phyloP scores from a whole-genome alignment of 1,140 invertebrate genomes.

The silkworm (Bombyx mori) region ASM3026992v2 NC_085123.1:3894001-3894500 shows the following conservation, averaged over 20 bases:
- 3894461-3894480: not conserved
- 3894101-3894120: slow-evolving; percentile 55
- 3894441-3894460: too few species aligned
- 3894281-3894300: slow-evolving; percentile 45
- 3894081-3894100: slow-evolving; percentile 47
- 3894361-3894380: too few species aligned
- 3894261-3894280: slow-evolving; percentile 39
- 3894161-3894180: slow-evolving; percentile 41
- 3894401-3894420: too few species aligned
- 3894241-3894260: slow-evolving; percentile 39
- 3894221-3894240: slow-evolving; percentile 43
- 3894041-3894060: slow-evolving; percentile 61
- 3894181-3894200: slow-evolving; percentile 41
- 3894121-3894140: slow-evolving; percentile 21
- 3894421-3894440: too few species aligned
- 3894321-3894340: slow-evolving; percentile 12
- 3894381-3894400: too few species aligned
- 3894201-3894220: slow-evolving; percentile 26
- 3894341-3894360: too few species aligned
- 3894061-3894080: slow-evolving; percentile 59
- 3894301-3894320: slow-evolving; percentile 24
- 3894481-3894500: not conserved
- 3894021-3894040: slow-evolving; percentile 37
- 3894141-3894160: slow-evolving; percentile 39
- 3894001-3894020: slow-evolving; percentile 24